Conservation (phyloP, 2,888 invertebrate species). For the Aproaerema taeniolella region DNA sequence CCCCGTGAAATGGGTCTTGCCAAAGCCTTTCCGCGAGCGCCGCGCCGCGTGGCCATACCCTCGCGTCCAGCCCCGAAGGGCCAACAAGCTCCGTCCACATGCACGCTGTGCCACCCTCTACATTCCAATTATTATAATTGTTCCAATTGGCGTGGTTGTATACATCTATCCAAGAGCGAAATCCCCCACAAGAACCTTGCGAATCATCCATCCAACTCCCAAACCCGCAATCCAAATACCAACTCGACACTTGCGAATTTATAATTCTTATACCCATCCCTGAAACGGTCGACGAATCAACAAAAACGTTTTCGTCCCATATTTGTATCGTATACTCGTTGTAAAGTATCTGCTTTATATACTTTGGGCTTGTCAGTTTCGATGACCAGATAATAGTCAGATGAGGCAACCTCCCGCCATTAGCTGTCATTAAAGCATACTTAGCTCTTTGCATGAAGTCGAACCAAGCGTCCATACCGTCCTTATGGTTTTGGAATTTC, state of each 20-base stretch:
- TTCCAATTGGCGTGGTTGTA: conserved; percentile 89
- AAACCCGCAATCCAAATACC: conserved; percentile 93
- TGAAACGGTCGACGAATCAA: conserved; percentile 85
- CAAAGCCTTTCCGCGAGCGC: conserved; percentile 89
- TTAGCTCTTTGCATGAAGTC: conserved; percentile 83
- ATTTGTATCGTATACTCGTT: conserved; percentile 67
- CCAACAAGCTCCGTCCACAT: conserved; percentile 90
- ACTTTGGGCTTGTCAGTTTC: conserved; percentile 84
- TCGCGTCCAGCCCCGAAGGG: conserved; percentile 83
- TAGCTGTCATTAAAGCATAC: conserved; percentile 78
- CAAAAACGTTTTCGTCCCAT: conserved; percentile 90
- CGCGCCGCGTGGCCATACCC: conserved; percentile 89
- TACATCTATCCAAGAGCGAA: conserved; percentile 90
- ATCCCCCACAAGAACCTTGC: conserved; percentile 90
- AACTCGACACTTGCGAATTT: conserved; percentile 91
- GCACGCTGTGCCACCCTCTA: conserved; percentile 88
- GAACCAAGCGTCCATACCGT: conserved; percentile 82
- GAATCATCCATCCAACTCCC: conserved; percentile 90
- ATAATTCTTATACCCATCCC: conserved; percentile 87
- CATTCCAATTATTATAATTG: conserved; percentile 46
- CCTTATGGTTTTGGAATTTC: conserved; percentile 41
- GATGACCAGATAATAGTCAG: conserved; percentile 86
- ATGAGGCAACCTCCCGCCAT: conserved; percentile 74
- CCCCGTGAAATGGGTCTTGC: conserved; percentile 77
- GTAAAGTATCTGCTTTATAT: conserved; percentile 75